phyloP scores from a whole-genome alignment of 2,113 vertebrate species.

The Marmota flaviventris region DNA sequence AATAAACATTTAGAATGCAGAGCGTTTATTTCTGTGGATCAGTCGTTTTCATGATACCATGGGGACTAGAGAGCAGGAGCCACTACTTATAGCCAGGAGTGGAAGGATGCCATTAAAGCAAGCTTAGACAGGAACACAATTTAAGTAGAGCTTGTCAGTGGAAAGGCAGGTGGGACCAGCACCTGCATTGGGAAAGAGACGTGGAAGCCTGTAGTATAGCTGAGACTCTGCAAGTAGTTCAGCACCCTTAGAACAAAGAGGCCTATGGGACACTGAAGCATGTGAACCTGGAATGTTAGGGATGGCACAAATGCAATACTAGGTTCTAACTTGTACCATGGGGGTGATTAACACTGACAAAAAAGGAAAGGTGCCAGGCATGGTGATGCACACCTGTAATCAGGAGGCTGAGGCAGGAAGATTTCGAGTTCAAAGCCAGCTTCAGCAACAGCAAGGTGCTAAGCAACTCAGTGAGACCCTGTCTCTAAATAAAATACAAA shows the following conservation, averaged over 20 bases:
- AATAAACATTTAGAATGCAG: not conserved
- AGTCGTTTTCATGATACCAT: not conserved
- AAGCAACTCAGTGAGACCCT: too few relatives aligned
- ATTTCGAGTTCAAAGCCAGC: too few relatives aligned
- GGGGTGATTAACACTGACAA: not conserved
- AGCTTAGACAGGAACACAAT: not conserved
- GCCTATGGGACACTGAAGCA: fast-evolving
- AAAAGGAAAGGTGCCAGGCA: not conserved
- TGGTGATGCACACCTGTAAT: too few relatives aligned
- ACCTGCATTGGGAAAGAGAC: too few relatives aligned
- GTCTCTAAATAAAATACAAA: too few relatives aligned
- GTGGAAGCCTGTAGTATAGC: fast-evolving
- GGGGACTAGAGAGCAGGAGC: not conserved
- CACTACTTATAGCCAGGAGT: not conserved
- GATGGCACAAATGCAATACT: fast-evolving
- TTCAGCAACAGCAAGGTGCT: too few relatives aligned
- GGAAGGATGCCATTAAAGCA: not conserved
- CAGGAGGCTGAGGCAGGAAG: too few relatives aligned
- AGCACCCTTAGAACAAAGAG: not conserved
- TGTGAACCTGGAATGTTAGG: not conserved
- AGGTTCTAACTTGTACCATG: not conserved
- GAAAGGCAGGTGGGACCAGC: not conserved
- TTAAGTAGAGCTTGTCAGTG: not conserved
- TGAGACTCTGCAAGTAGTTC: not conserved
- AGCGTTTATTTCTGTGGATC: not conserved